phyloP scores from a whole-genome alignment of 2,797 vertebrate species.

The Xerus rutilus region DNA sequence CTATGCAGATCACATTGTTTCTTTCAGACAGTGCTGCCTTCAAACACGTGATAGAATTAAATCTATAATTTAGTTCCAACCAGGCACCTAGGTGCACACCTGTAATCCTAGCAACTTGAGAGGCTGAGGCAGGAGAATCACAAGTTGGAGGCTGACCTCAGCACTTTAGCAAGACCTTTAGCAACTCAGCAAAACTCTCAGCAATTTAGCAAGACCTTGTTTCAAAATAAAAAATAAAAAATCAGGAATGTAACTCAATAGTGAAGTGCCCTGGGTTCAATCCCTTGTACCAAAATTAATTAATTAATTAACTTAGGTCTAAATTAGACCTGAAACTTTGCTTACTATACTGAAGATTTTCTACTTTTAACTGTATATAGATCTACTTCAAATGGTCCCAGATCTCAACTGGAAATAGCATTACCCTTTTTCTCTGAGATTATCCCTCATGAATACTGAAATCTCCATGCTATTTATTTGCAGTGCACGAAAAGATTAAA shows the following conservation, averaged over 20 bases:
- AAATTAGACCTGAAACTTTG: constrained; percentile 4
- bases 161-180: too few species aligned
- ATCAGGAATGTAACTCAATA: too few species aligned
- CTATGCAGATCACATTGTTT: not conserved
- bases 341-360: not conserved
- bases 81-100: too few species aligned
- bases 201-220: too few species aligned
- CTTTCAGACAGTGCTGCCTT: not conserved
- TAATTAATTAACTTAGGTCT: not conserved
- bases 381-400: constrained; percentile 36
- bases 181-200: too few species aligned
- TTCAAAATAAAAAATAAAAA: too few species aligned
- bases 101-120: too few species aligned
- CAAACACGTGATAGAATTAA: not conserved
- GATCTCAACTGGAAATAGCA: not conserved
- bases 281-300: too few species aligned
- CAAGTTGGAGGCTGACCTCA: too few species aligned
- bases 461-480: not conserved
- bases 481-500: not conserved
- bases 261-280: too few species aligned
- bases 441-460: not conserved
- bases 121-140: too few species aligned
- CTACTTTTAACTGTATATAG: not conserved
- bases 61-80: not conserved
- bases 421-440: not conserved